A percentile compares a stretch with the other conserved stretches of the same genome.
phyloP scores from a whole-genome alignment of 2,113 vertebrate genomes.

The Agelaius tricolor region DNA sequence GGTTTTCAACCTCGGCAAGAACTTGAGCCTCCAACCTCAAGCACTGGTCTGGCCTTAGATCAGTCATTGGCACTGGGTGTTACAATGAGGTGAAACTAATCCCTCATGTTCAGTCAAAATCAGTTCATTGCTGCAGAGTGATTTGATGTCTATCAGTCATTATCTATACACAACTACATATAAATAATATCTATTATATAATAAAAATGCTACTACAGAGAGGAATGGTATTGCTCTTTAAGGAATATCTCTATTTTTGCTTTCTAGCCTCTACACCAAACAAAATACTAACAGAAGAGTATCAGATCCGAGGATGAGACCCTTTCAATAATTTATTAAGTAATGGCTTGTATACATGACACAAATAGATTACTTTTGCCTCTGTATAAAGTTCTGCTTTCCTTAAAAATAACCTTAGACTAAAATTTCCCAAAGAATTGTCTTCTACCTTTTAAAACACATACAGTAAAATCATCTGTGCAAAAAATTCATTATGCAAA shows the following conservation, averaged over 20 bases:
- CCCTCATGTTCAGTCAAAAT: neutral
- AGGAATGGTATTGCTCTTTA: neutral
- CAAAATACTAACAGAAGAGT: neutral
- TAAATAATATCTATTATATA: neutral
- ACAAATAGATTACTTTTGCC: neutral
- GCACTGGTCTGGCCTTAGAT: neutral
- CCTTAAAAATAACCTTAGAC: neutral
- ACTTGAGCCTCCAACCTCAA: neutral
- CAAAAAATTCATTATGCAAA: neutral
- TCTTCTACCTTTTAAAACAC: neutral
- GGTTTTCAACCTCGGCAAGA: neutral
- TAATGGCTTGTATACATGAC: neutral
- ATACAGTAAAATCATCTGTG: neutral
- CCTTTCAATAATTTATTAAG: neutral
- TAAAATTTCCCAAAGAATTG: neutral
- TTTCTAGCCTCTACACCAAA: neutral
- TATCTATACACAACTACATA: neutral
- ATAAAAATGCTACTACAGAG: neutral
- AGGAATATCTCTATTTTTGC: neutral
- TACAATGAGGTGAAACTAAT: neutral
- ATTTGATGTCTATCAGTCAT: neutral
- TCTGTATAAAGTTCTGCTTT: neutral
- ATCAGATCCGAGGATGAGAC: neutral
- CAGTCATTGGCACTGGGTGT: neutral
- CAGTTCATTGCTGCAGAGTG: neutral